Base-by-base conservation (phyloP, 2,797 vertebrate species). In the Malurus splendens region DNA sequence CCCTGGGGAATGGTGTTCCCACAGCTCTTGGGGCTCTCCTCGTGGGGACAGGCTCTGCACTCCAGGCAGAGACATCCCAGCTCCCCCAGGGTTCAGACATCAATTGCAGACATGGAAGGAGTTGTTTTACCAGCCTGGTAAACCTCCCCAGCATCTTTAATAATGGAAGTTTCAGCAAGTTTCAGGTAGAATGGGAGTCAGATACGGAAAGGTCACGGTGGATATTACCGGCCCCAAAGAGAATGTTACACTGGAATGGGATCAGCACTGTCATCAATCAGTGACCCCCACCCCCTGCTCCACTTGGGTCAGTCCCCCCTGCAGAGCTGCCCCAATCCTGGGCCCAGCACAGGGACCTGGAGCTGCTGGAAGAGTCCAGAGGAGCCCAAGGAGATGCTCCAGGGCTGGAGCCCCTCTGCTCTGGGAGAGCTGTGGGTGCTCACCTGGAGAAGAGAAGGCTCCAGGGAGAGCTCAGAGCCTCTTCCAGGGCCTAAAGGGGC, bases 401-500 rank as follows among this genome's bases (percentile, higher is more conserved):
- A 42, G n/a, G 23, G 16, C 5, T 61, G 68, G 15, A 66, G 8
- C 3, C 15, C 20, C 41, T 59, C 72, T 67, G 41, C 24, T 10
- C 12, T 54, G 61, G 47, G 47, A 61, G 36, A 60, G 47, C 18
- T 80, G 68, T 16, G 15, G 13, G 1, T 19, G 67, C 0, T 71
- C 74, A 12, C 10, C 54, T 48, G 41, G 7, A 14, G 3, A 47
- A 0, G 23, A 6, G 41, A 54, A 36, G 38, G 39, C 0, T 66
- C 33, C n/a, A 28, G 22, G 8, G 5, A 47, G 22, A 59, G 0
- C 30, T 60, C 3, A 66, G 38, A 78, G 45, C 14, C 9, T 33
- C 8, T 79, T 0, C 0, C 39, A 65, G 28, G 0, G 24, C 8
- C 24, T 5, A 0, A 44, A 32, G 44, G 16, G 14, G 44, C 19